Conservation (phyloP, 2,113 vertebrate species). For the Noctilio leporinus region DNA sequence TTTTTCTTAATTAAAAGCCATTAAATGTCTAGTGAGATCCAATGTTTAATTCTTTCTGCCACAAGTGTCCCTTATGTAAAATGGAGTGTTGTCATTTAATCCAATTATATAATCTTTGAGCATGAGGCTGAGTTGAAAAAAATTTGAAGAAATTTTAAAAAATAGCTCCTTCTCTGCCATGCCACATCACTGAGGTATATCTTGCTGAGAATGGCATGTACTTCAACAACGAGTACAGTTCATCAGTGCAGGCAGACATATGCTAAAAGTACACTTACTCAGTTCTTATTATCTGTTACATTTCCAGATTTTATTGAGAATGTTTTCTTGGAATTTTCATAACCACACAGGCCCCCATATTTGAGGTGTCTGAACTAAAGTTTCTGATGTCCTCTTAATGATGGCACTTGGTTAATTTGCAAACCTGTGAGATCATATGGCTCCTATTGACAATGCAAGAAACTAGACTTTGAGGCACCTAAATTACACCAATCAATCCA, state of each 20-base stretch:
- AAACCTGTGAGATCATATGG: background rate
- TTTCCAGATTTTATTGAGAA: slow-evolving; percentile 28
- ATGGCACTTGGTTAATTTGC: background rate
- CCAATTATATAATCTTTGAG: background rate
- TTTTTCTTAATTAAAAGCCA: background rate
- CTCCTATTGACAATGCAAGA: background rate
- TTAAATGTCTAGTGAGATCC: background rate
- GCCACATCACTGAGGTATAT: background rate
- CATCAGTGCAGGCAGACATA: background rate
- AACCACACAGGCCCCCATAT: background rate
- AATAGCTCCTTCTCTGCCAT: background rate
- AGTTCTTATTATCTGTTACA: background rate
- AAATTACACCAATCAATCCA: slow-evolving; percentile 16
- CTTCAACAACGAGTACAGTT: background rate
- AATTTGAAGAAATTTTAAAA: slow-evolving; percentile 7
- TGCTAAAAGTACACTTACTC: slow-evolving; percentile 7
- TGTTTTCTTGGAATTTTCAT: slow-evolving; percentile 30
- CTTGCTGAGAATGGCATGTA: background rate
- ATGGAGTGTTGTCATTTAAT: background rate
- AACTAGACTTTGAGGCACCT: background rate
- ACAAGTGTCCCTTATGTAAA: slow-evolving; percentile 7
- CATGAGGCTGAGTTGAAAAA: background rate
- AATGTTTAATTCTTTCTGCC: background rate
- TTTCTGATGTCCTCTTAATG: background rate
- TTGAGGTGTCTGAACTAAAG: background rate